Evolutionary conservation across 2,888 invertebrate species (phyloP).

Genomic region (Neria commutata): DNA sequence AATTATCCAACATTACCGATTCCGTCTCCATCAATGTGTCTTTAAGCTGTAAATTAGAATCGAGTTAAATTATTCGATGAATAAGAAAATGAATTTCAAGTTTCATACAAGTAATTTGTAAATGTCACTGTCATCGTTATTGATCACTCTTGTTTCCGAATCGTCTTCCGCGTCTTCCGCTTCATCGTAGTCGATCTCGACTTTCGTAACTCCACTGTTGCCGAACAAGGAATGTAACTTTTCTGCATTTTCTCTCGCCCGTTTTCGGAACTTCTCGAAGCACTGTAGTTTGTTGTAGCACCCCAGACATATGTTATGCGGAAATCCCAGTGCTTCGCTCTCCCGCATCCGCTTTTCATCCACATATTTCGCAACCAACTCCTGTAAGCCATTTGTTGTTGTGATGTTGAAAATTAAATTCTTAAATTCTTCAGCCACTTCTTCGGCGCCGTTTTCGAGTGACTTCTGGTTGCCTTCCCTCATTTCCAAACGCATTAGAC

Average conservation of each 20-base stretch:
- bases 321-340: slow-evolving; percentile 30
- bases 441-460: neutral
- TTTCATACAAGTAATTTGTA: slow-evolving; percentile 30
- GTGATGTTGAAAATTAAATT: slow-evolving; percentile 21
- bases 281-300: slow-evolving; percentile 38
- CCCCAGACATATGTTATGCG: slow-evolving; percentile 37
- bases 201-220: slow-evolving; percentile 20
- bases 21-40: slow-evolving; percentile 40
- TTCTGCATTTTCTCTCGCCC: slow-evolving; percentile 35
- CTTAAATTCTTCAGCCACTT: slow-evolving; percentile 10
- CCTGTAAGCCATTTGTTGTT: slow-evolving; percentile 32
- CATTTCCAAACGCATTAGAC: slow-evolving; percentile 37
- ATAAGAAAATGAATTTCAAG: neutral
- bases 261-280: slow-evolving; percentile 39
- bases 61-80: neutral
- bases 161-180: slow-evolving; percentile 18
- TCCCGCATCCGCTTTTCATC: slow-evolving; percentile 16
- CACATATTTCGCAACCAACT: slow-evolving; percentile 33
- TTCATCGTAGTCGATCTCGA: slow-evolving; percentile 39
- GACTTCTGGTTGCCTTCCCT: slow-evolving; percentile 8
- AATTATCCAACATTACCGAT: slow-evolving; percentile 29
- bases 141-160: neutral
- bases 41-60: slow-evolving; percentile 23
- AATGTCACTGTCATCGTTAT: slow-evolving; percentile 26
- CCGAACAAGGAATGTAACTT: slow-evolving; percentile 36